These are phyloP conservation scores for Ameiurus melas DNA, from an alignment of 2,113 vertebrate genomes.

Conservation along the genomic window DNA sequence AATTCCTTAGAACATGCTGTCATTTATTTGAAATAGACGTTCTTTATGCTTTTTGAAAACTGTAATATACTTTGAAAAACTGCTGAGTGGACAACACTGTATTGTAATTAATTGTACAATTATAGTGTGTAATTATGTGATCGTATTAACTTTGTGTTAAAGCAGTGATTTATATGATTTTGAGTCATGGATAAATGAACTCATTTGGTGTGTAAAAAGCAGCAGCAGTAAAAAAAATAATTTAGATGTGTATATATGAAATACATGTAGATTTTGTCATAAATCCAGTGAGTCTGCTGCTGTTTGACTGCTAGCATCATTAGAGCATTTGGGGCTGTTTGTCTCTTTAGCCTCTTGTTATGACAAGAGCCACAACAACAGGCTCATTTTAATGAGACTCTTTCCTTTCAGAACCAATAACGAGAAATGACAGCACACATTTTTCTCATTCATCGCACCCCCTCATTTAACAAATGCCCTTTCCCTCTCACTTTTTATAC, in stretches of 20 bases:
- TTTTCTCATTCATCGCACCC: slow-evolving; percentile 45
- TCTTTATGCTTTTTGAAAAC: neutral
- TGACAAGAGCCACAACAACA: slow-evolving; percentile 52
- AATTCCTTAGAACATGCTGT: neutral
- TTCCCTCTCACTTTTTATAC: slow-evolving; percentile 19
- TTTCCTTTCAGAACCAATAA: slow-evolving; percentile 51
- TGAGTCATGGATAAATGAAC: slow-evolving; percentile 10
- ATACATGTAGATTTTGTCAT: slow-evolving; percentile 29
- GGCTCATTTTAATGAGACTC: slow-evolving; percentile 54
- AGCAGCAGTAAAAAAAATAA: slow-evolving; percentile 4
- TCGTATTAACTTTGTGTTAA: neutral
- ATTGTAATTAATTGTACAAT: slow-evolving; percentile 21
- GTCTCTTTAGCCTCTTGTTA: slow-evolving; percentile 54
- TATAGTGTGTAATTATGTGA: slow-evolving; percentile 4
- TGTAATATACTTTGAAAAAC: neutral
- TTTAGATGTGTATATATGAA: too few species aligned
- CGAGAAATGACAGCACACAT: slow-evolving; percentile 39
- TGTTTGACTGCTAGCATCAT: slow-evolving; percentile 42
- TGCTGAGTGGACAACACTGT: neutral
- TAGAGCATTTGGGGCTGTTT: slow-evolving; percentile 48
- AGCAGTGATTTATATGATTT: neutral
- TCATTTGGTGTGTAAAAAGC: slow-evolving; percentile 21
- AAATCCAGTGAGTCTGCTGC: slow-evolving; percentile 23
- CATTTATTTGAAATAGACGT: neutral
- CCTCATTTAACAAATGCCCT: slow-evolving; percentile 47